Evolutionary conservation across 2,797 vertebrate species (phyloP), one percentile per base, ranked within the genome.

Genomic region (Enteromius afrohamiltoni): DNA sequence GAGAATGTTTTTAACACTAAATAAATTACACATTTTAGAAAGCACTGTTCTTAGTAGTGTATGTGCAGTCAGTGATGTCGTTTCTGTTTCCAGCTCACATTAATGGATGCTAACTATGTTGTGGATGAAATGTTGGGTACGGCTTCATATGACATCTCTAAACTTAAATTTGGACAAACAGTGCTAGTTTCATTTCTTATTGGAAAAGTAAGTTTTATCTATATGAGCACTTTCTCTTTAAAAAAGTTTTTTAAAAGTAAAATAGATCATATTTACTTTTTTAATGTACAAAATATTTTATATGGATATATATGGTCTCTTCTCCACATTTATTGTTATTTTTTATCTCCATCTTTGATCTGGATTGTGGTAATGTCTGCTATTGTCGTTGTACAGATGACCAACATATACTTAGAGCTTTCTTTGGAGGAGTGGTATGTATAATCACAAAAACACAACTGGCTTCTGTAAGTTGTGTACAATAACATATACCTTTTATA

Each of bases 91-190:
- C 90, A 99, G 98, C 90, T 99, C 84, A 99, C 96, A 1, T 92
- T 99, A 90, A 98, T 99, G 98, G 98, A 99, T 82, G 98, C 98
- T 80, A 99, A 99, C 92, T 99, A 99, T 0, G 95, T 99, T 84
- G 97, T 99, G 96, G 98, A 99, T 13, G 98, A 99, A 91, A 97
- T 95, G 9, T 94, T 99, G 45, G 98, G 98, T 53, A 96, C 95
- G 0, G 90, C 95, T 2, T 94, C 95, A 0, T 98, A 96, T 84
- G 93, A 94, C 62, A 92, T 99, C 82, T 94, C 93, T 21, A 92
- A 92, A 13, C 93, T 98, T 87, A 94, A 91, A 84, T 87, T 96
- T 45, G 97, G 97, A 83, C 95, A 96, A 89, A 95, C 90, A 75
- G 96, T 95, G 88, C 92, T 90, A 31, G 93, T 97, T 86, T 89